phyloP scores from a whole-genome alignment of 2,888 invertebrate species.

The Nemapogon koenigi region DNA sequence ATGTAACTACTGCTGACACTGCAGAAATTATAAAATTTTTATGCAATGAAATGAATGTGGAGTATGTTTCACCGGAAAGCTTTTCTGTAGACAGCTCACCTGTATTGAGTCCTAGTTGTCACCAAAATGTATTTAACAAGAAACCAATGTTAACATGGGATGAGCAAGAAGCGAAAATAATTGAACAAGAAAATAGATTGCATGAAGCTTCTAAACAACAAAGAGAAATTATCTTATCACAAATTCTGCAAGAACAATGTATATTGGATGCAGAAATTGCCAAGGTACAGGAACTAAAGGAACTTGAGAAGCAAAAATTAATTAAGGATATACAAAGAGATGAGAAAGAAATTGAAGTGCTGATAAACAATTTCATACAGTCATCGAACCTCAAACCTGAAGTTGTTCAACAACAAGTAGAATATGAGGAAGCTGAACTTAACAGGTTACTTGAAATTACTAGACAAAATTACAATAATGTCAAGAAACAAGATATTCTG shows the following conservation, averaged over 20 bases:
- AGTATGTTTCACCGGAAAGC: conserved; percentile 48
- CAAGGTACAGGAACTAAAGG: conserved; percentile 72
- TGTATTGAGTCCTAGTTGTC: conserved; percentile 31
- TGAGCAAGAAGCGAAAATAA: conserved; percentile 67
- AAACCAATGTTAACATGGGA: conserved; percentile 54
- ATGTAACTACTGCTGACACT: conserved; percentile 66
- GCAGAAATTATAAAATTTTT: conserved; percentile 72
- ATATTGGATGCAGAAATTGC: conserved; percentile 71
- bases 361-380: conserved; percentile 70
- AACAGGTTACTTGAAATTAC: conserved; percentile 68
- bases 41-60: conserved; percentile 47
- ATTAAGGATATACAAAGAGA: conserved; percentile 70
- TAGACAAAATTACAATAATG: conserved; percentile 59
- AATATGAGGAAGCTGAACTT: conserved; percentile 72
- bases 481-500: conserved; percentile 72
- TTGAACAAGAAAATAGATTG: conserved; percentile 69
- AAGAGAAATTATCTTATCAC: conserved; percentile 62
- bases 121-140: conserved; percentile 38
- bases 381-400: conserved; percentile 64
- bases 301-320: conserved; percentile 65
- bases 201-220: conserved; percentile 69
- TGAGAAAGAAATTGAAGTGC: conserved; percentile 66
- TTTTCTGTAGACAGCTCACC: conserved; percentile 30
- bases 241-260: conserved; percentile 67
- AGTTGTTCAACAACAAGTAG: conserved; percentile 68